Evolutionary conservation across 2,888 invertebrate species (phyloP), one percentile per base, ranked within the genome.

Genomic region (Chaitophorus viminalis): DNA sequence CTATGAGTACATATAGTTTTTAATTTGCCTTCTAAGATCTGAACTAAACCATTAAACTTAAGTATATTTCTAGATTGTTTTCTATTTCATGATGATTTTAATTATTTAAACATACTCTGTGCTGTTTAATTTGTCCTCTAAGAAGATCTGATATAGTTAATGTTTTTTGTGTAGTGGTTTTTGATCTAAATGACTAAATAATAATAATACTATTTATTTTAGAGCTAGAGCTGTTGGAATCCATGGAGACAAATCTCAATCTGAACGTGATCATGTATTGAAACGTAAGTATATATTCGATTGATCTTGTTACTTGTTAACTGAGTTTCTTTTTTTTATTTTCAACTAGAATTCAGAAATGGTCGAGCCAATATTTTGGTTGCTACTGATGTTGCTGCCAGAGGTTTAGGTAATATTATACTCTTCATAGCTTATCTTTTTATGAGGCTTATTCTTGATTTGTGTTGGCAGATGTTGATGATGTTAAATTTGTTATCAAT

Each of bases 181-280:
- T 17, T 54, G 54, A 54, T 3, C 54, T 18, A 3, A 54, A 54
- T 18, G 54, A 3, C 11, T 54, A 6, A 2, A 17, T 54, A n/a
- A n/a, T n/a, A n/a, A n/a, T n/a, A n/a, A n/a, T n/a, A n/a, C n/a
- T 77, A 77, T 25, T 68, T 46, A 31, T 54, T 39, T 89, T 86
- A 90, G 90, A 14, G 96, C 94, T 93, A 95, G 94, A 90, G 96
- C 94, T 90, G 95, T 95, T 85, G 94, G 94, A 90, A 98, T 99
- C 93, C 99, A 99, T 91, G 99, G 98, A 88, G 98, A 99, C 92
- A 99, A 98, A 92, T 96, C 96, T 72, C 98, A 98, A 91, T 95
- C 96, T 91, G 98, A 98, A 92, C 94, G 98, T 91, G 98, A 98
- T 92, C 96, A 96, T 93, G 97, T 97, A 85, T 90, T 91, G 90